Conservation (phyloP, 2,888 invertebrate genomes). For the Entomobrya proxima region DNA sequence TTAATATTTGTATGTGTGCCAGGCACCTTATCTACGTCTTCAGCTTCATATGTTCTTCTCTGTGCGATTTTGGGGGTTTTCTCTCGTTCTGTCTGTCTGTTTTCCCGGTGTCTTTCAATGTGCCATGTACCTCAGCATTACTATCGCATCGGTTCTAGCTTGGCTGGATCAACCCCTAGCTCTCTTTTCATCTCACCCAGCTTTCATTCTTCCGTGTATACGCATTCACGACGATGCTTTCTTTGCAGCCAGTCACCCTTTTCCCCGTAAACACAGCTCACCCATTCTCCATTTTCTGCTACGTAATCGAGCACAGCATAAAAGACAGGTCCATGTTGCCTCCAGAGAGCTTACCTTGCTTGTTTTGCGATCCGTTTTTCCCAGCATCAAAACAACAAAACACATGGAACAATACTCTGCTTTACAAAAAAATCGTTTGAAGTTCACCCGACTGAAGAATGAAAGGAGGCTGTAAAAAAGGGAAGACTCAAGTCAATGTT, state of each 20-base stretch:
- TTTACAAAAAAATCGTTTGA: slow-evolving; percentile 66
- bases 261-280: slow-evolving; percentile 19
- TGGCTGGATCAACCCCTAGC: slow-evolving; percentile 43
- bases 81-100: slow-evolving; percentile 1
- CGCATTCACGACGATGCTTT: slow-evolving; percentile 6
- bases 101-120: slow-evolving; percentile 26
- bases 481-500: slow-evolving; percentile 54
- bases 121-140: background rate
- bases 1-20: background rate
- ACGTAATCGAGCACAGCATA: background rate
- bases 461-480: slow-evolving; percentile 57
- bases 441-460: slow-evolving; percentile 70
- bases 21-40: background rate
- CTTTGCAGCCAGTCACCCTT: slow-evolving; percentile 50
- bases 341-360: slow-evolving; percentile 40
- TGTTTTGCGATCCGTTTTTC: slow-evolving; percentile 24
- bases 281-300: background rate
- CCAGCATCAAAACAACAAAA: slow-evolving; percentile 68
- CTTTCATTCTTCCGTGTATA: background rate
- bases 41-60: background rate
- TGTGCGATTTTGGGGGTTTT: background rate
- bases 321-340: slow-evolving; percentile 16
- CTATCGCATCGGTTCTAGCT: background rate
- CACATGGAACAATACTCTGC: slow-evolving; percentile 67
- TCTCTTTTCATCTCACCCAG: background rate